Percentiles rank a stretch among this genome's conserved stretches.
These are phyloP conservation scores for Linyphia triangularis DNA, from an alignment of 2,888 invertebrate species.

Conservation along the genomic window DNA sequence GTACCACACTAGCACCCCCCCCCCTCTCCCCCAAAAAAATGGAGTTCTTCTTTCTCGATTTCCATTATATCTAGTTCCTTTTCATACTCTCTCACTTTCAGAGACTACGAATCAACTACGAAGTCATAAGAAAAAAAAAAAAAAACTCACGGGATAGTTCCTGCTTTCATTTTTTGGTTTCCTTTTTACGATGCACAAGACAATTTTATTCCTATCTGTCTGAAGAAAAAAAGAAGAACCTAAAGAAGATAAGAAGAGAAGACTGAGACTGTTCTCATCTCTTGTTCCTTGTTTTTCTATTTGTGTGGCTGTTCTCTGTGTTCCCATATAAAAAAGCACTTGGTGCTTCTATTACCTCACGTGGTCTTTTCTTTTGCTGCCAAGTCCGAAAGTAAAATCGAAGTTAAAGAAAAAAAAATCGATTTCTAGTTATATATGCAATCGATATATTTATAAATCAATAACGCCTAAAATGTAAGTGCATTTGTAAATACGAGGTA, in stretches of 20 bases:
- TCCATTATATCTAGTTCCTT: slow-evolving; percentile 59
- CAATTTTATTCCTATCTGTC: slow-evolving; percentile 61
- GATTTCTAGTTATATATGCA: no score
- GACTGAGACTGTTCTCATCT: slow-evolving; percentile 25
- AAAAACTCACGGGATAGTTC: slow-evolving; percentile 65
- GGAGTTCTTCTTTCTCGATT: slow-evolving; percentile 35
- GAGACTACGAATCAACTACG: slow-evolving; percentile 24
- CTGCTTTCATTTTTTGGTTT: slow-evolving; percentile 45
- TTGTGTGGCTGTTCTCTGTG: slow-evolving; percentile 24
- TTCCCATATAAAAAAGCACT: slow-evolving; percentile 36
- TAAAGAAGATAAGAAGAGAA: slow-evolving; percentile 25
- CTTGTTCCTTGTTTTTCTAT: slow-evolving; percentile 49
- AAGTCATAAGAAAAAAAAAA: slow-evolving; percentile 26
- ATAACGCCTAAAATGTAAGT: no score
- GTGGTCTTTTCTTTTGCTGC: slow-evolving; percentile 6
- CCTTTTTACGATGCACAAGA: slow-evolving; percentile 70
- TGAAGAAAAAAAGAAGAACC: slow-evolving; percentile 32
- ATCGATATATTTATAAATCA: no score
- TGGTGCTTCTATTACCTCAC: slow-evolving; percentile 62
- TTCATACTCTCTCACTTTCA: slow-evolving; percentile 55
- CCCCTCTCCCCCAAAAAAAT: no score
- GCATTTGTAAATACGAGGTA: no score
- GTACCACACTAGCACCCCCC: no score
- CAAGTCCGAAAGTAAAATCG: not conserved
- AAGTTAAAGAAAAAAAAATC: not conserved